Evolutionary conservation across 2,888 invertebrate genomes (phyloP).

Genomic region (Hydropsyche betteni): DNA sequence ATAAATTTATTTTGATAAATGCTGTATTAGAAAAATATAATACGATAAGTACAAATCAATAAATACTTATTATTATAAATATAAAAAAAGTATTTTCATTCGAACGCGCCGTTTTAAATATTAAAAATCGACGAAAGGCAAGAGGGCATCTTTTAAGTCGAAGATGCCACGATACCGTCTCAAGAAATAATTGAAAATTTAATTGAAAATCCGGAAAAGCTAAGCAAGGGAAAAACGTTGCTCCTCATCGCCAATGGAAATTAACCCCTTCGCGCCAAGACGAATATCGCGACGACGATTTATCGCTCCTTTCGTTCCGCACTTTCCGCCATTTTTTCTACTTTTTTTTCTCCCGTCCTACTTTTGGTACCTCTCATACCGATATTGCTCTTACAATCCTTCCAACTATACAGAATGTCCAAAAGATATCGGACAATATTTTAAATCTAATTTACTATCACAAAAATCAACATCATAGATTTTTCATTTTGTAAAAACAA

Average conservation of each 20-base stretch:
- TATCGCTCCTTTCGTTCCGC: not conserved
- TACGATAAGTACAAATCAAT: too few species aligned
- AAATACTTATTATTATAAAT: too few species aligned
- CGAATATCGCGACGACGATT: conserved; percentile 20
- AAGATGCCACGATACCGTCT: not conserved
- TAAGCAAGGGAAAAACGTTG: not conserved
- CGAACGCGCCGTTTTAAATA: not conserved
- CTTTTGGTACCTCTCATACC: not conserved
- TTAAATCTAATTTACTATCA: too few species aligned
- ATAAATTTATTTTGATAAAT: too few species aligned
- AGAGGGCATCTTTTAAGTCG: not conserved
- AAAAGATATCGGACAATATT: too few species aligned
- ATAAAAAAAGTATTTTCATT: too few species aligned
- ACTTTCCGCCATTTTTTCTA: not conserved
- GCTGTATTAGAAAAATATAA: too few species aligned
- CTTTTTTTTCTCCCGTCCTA: not conserved
- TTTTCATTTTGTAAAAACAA: too few species aligned
- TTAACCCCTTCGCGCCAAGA: conserved; percentile 16
- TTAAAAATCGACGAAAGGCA: conserved; percentile 8
- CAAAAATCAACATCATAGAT: too few species aligned
- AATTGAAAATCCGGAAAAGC: conserved; percentile 21
- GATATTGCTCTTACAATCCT: not conserved
- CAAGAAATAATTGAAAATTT: conserved; percentile 16
- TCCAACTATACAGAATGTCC: too few species aligned
- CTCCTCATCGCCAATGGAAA: conserved; percentile 1